Conservation (phyloP, 1,140 invertebrate species). For the Atopsyche davidsoni region DNA sequence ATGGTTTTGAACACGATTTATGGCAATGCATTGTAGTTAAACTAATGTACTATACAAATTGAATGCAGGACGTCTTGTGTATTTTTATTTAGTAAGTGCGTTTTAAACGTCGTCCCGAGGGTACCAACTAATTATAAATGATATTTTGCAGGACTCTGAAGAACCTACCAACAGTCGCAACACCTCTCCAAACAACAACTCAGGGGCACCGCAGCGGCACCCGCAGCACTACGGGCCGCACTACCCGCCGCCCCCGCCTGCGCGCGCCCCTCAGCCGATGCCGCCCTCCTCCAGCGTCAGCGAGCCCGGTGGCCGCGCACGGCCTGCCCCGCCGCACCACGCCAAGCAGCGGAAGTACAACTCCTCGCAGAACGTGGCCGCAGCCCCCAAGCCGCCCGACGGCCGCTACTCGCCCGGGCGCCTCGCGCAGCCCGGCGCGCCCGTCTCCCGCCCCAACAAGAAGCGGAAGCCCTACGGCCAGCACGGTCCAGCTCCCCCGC, state of each 20-base stretch:
- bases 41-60: no score
- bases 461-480: slow-evolving; percentile 23
- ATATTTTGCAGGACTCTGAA: slow-evolving; percentile 21
- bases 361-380: slow-evolving; percentile 23
- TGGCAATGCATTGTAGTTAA: no score
- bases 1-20: no score
- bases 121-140: no score
- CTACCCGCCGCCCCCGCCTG: slow-evolving; percentile 2
- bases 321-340: slow-evolving; percentile 7
- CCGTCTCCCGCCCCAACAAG: slow-evolving; percentile 15
- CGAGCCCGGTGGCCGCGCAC: slow-evolving; percentile 22
- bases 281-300: slow-evolving; percentile 21
- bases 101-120: no score
- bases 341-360: slow-evolving; percentile 22
- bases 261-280: background rate
- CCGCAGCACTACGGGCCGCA: slow-evolving; percentile 8
- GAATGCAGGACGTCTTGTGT: no score
- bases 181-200: slow-evolving; percentile 22
- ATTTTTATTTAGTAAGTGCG: no score
- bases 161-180: slow-evolving; percentile 17
- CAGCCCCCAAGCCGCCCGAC: background rate
- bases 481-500: background rate
- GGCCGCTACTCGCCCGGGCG: slow-evolving; percentile 20
- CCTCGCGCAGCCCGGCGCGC: slow-evolving; percentile 1
- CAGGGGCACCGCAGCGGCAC: background rate